Evolutionary conservation across 2,888 invertebrate genomes (phyloP).

Genomic region (Lypha dubia): DNA sequence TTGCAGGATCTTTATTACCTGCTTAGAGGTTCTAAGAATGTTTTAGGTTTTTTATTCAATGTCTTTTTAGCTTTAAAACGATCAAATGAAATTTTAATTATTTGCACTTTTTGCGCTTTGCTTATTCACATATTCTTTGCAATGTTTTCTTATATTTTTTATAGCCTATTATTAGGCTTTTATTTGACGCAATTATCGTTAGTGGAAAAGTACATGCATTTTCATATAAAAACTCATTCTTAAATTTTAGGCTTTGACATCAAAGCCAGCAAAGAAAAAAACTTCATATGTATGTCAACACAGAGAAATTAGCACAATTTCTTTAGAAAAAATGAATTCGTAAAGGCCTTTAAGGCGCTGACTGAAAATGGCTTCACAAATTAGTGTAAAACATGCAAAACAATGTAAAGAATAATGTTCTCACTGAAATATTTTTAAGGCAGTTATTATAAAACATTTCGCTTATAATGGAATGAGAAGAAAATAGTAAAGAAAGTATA

Average conservation of each 20-base stretch:
- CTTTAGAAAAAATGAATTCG: neutral
- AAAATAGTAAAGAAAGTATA: constrained; percentile 14
- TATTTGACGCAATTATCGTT: constrained; percentile 61
- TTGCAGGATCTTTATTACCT: neutral
- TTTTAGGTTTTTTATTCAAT: neutral
- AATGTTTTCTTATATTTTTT: constrained; percentile 23
- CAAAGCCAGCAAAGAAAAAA: neutral
- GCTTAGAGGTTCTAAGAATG: neutral
- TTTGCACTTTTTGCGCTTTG: neutral
- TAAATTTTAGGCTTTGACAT: constrained; percentile 11
- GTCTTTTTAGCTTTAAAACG: neutral
- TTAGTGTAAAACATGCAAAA: constrained; percentile 12
- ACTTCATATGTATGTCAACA: constrained; percentile 38
- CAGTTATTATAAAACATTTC: neutral
- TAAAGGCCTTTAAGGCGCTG: constrained; percentile 8
- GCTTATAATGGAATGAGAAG: neutral
- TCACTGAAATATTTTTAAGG: neutral
- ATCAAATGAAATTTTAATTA: neutral
- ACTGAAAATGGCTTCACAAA: constrained; percentile 14
- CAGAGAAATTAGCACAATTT: constrained; percentile 42
- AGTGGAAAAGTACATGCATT: constrained; percentile 7
- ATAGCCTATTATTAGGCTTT: constrained; percentile 58
- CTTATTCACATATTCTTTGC: too few relatives aligned
- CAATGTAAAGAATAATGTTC: constrained; percentile 17
- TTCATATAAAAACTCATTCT: neutral